These are phyloP conservation scores for Carabus problematicus DNA, from an alignment of 2,888 invertebrate genomes.

Conservation along the genomic window DNA sequence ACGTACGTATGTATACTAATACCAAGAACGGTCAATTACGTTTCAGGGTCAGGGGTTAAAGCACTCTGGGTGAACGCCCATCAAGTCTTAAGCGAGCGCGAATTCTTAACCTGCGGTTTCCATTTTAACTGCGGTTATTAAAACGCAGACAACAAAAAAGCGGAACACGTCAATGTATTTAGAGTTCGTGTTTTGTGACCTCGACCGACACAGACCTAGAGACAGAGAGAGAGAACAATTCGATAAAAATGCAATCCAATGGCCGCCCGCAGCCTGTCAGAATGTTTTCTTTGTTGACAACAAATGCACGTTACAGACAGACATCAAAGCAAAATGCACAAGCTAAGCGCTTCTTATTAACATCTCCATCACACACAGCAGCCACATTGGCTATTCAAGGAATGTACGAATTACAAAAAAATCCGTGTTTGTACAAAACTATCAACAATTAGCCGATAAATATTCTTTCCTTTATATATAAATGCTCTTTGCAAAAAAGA, in stretches of 20 bases:
- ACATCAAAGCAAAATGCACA: too few species aligned
- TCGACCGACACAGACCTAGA: slow-evolving; percentile 5
- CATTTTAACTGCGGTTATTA: slow-evolving; percentile 27
- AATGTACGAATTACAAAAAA: too few species aligned
- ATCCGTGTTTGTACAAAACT: too few species aligned
- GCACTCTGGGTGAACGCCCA: slow-evolving; percentile 8
- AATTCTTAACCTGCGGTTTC: slow-evolving; percentile 12
- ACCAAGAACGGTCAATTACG: slow-evolving; percentile 23
- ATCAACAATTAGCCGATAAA: too few species aligned
- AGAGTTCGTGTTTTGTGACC: slow-evolving; percentile 15
- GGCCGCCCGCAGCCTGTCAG: slow-evolving; percentile 1
- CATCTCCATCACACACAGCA: too few species aligned
- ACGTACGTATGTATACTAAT: too few species aligned
- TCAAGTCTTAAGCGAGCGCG: background rate
- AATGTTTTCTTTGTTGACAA: too few species aligned
- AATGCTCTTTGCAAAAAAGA: too few species aligned
- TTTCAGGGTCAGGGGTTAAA: slow-evolving; percentile 38
- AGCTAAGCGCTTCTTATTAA: too few species aligned
- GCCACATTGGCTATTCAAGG: too few species aligned
- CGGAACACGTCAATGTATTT: slow-evolving; percentile 18
- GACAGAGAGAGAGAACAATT: slow-evolving; percentile 2
- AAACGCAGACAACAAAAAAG: slow-evolving; percentile 35
- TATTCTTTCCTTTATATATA: too few species aligned
- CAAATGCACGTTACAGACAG: too few species aligned
- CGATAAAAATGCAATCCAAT: slow-evolving; percentile 28